Evolutionary conservation across 2,113 vertebrate species (phyloP), one percentile per base, ranked within the genome.

Genomic region (Amphiprion ocellaris): DNA sequence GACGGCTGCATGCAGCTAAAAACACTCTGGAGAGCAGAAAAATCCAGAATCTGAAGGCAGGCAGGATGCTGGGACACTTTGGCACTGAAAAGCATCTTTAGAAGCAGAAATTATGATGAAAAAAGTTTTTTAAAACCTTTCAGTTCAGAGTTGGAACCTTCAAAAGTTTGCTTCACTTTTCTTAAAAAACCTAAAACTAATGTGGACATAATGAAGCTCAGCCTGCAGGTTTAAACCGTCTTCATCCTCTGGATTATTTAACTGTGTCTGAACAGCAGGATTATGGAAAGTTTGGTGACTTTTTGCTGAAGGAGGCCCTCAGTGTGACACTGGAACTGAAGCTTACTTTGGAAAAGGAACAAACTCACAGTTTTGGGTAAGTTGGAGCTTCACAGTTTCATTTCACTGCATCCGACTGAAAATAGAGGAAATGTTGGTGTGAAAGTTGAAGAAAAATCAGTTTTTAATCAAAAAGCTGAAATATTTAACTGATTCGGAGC

Each of bases 301-400:
- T 94, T 94, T 92, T 85, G 3, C 47, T 79, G 16, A 26, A 70
- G 87, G 79, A 79, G 30, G 26, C 19, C 21, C 23, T 73, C 88
- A 89, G 26, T 47, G 94, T 95, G 94, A 87, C 88, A 39, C 87
- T 93, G 91, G 90, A 69, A 0, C 0, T 24, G 73, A 77, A 63
- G 89, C 88, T 66, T 63, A 84, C 74, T 92, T 92, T 77, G 90
- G 91, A 81, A 78, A 85, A 14, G 91, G 90, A 78, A 93, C 87
- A 5, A 88, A 89, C 84, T 92, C 19, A 89, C 83, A 14, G 89
- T 92, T 65, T 24, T 90, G 23, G 90, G 89, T 91, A 85, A 93
- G 81, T 90, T 28, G 0, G 0, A 77, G 23, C 83, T 46, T 2
- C 3, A n/a, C 14, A 15, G 4, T 41, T 44, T 54, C 0, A 60